phyloP scores from a whole-genome alignment of 2,888 invertebrate genomes.

The Microplitis manilae region DNA sequence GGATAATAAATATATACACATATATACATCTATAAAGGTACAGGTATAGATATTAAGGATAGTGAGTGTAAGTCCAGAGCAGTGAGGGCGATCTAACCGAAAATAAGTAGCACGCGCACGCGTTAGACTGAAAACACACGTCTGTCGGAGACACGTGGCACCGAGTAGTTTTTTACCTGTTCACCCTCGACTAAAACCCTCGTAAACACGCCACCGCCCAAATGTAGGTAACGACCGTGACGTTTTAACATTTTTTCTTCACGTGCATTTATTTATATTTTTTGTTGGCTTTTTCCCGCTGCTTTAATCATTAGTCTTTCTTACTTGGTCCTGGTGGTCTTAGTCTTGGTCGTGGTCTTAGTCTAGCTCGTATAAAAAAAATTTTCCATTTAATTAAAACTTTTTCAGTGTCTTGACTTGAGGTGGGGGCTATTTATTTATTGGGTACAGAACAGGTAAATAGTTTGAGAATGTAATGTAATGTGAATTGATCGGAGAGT shows the following conservation, averaged over 20 bases:
- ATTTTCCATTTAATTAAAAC: neutral
- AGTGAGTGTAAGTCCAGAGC: neutral
- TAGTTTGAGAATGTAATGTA: neutral
- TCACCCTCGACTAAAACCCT: slow-evolving; percentile 5
- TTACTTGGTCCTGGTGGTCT: neutral
- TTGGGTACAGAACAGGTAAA: neutral
- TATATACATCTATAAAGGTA: neutral
- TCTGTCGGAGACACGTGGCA: neutral
- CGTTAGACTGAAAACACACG: neutral
- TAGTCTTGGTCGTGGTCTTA: neutral
- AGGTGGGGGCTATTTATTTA: neutral
- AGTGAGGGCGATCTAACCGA: neutral
- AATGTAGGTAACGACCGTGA: slow-evolving; percentile 4
- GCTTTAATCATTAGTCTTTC: slow-evolving; percentile 11
- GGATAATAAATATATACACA: no score
- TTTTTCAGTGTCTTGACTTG: neutral
- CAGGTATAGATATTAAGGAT: neutral
- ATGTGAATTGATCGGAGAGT: neutral
- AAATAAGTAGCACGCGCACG: slow-evolving; percentile 4
- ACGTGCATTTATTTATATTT: neutral
- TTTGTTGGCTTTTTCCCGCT: neutral
- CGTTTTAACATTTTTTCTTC: neutral
- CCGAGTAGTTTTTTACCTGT: slow-evolving; percentile 6
- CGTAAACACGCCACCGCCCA: slow-evolving; percentile 1
- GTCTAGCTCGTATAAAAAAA: neutral